A percentile compares a stretch with the other conserved stretches of the same genome.
Conservation (phyloP, 2,888 invertebrate species). For the Anticlea derivata region DNA sequence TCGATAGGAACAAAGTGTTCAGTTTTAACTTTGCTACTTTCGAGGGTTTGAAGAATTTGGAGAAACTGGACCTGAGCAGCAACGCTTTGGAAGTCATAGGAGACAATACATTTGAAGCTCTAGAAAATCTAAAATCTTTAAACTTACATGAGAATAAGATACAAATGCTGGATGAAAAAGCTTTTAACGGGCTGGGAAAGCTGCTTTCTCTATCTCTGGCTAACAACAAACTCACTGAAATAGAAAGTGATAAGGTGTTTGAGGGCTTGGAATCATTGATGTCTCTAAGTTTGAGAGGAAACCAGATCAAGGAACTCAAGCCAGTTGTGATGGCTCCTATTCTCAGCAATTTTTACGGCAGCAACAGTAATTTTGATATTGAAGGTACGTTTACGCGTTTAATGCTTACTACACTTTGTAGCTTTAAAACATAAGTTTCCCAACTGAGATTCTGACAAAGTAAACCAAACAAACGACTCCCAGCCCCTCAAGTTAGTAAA, state of each 20-base stretch:
- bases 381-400: conserved; percentile 64
- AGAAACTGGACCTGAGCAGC: conserved; percentile 87
- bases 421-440: neutral
- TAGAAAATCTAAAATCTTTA: conserved; percentile 55
- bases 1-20: conserved; percentile 89
- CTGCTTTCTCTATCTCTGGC: conserved; percentile 62
- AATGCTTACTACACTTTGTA: too few species aligned
- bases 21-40: conserved; percentile 90
- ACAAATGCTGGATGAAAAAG: conserved; percentile 74
- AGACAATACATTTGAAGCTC: conserved; percentile 87
- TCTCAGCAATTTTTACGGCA: conserved; percentile 59
- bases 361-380: conserved; percentile 58
- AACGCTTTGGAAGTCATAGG: conserved; percentile 90
- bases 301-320: conserved; percentile 60
- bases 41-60: conserved; percentile 87
- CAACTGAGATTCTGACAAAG: too few species aligned
- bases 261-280: conserved; percentile 54
- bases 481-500: too few species aligned
- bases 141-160: conserved; percentile 73
- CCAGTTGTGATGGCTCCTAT: conserved; percentile 62
- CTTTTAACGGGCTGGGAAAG: conserved; percentile 64
- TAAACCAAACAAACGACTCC: too few species aligned
- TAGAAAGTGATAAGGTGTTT: conserved; percentile 63
- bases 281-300: conserved; percentile 63
- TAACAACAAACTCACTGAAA: conserved; percentile 58